A percentile compares a stretch with the other conserved stretches of the same genome.
Conservation (phyloP, 2,113 vertebrate species). For the Podarcis muralis region DNA sequence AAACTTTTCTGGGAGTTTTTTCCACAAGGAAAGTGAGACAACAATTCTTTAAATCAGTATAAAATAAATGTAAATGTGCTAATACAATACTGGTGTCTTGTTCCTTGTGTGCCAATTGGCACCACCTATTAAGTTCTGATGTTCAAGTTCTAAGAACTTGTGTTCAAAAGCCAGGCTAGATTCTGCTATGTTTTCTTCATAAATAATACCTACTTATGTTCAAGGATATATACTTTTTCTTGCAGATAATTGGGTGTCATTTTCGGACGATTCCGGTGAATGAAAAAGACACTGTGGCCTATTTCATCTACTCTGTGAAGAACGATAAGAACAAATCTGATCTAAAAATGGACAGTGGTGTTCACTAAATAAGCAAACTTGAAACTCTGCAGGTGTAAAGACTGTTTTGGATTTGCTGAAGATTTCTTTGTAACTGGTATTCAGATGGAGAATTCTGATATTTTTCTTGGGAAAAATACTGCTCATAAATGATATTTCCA, state of each 20-base stretch:
- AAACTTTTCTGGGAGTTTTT: no score
- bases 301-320: constrained; percentile 88
- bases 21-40: no score
- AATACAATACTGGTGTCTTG: neutral
- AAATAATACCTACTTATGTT: neutral
- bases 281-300: constrained; percentile 87
- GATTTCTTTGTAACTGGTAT: constrained; percentile 74
- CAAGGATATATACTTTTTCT: constrained; percentile 61
- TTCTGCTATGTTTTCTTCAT: neutral
- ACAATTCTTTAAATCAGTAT: neutral
- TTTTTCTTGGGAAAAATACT: constrained; percentile 76
- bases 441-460: constrained; percentile 68
- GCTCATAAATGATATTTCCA: constrained; percentile 53
- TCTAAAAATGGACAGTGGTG: constrained; percentile 80
- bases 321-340: constrained; percentile 85
- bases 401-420: constrained; percentile 74
- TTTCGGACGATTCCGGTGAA: constrained; percentile 87
- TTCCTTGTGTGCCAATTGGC: neutral
- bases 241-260: constrained; percentile 86
- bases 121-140: neutral
- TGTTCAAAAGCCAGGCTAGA: neutral
- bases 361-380: constrained; percentile 72
- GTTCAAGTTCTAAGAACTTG: neutral
- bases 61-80: neutral
- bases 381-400: constrained; percentile 66